A percentile compares a stretch with the other conserved stretches of the same genome.
Conservation (phyloP, 2,797 vertebrate genomes). For the Cephalopachus bancanus region DNA sequence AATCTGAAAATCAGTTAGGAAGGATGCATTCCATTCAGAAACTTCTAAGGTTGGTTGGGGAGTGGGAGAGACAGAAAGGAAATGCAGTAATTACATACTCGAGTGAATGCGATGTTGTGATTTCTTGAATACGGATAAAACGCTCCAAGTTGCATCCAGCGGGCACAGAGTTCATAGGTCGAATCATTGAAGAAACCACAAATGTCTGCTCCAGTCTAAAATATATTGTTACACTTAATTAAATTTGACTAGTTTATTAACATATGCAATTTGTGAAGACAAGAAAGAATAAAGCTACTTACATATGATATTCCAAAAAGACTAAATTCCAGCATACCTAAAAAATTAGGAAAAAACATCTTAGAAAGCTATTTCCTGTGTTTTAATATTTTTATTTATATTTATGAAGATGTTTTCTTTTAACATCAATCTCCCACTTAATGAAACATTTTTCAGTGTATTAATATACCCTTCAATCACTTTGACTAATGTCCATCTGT, state of each 20-base stretch:
- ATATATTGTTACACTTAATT: conserved; percentile 67
- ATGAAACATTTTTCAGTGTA: neutral
- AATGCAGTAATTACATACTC: conserved; percentile 66
- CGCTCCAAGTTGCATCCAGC: conserved; percentile 97
- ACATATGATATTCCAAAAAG: conserved; percentile 97
- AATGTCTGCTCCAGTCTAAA: conserved; percentile 97
- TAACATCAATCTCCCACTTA: neutral
- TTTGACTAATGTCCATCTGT: neutral
- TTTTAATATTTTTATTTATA: conserved; percentile 44
- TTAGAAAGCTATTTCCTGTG: neutral
- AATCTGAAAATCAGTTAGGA: neutral
- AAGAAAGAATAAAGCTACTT: conserved; percentile 85
- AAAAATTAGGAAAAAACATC: conserved; percentile 61
- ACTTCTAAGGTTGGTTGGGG: neutral
- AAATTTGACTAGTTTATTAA: neutral
- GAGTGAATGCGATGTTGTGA: conserved; percentile 90
- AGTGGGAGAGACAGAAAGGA: neutral
- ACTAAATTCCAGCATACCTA: conserved; percentile 98
- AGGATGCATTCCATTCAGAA: neutral
- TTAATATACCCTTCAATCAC: neutral
- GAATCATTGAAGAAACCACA: conserved; percentile 95
- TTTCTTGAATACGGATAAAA: conserved; percentile 97
- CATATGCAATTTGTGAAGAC: neutral
- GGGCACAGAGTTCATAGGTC: conserved; percentile 94
- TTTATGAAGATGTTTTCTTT: neutral